A percentile compares a stretch with the other conserved stretches of the same genome.
Evolutionary conservation across 1,140 invertebrate species (phyloP).

Genomic region (Tetragonula clypearis): DNA sequence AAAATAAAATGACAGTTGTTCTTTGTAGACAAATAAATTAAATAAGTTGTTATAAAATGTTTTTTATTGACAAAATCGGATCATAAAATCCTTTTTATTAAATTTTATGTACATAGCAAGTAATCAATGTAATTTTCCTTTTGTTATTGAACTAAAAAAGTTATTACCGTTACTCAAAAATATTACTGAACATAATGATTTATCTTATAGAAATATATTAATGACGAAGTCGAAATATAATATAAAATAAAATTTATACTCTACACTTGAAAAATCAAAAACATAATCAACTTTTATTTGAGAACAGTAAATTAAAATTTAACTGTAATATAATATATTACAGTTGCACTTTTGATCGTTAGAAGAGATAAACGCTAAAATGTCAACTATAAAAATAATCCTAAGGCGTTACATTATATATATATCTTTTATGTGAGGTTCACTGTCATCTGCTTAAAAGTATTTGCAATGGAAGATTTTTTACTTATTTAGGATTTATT

Average conservation of each 20-base stretch:
- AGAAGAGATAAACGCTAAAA: slow-evolving; percentile 13
- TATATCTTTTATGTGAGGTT: slow-evolving; percentile 7
- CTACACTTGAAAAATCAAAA: slow-evolving; percentile 3
- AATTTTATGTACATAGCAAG: not conserved
- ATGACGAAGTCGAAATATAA: not conserved
- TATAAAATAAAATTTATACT: not conserved
- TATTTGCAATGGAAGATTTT: slow-evolving; percentile 57
- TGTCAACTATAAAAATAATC: slow-evolving; percentile 39
- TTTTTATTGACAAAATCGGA: not conserved
- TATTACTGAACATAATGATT: slow-evolving; percentile 45
- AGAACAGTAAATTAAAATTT: not conserved
- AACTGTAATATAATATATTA: too few species aligned
- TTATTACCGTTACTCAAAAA: not conserved
- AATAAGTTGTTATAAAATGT: not conserved
- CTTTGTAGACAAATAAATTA: not conserved
- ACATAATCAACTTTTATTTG: not conserved
- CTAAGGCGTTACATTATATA: slow-evolving; percentile 7
- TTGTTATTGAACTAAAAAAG: not conserved
- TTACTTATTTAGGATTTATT: slow-evolving; percentile 17
- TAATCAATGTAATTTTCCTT: not conserved
- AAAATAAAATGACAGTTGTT: not conserved
- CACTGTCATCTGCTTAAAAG: not conserved
- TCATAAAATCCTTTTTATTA: not conserved
- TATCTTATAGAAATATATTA: slow-evolving; percentile 37
- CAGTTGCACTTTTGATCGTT: slow-evolving; percentile 1